phyloP scores from a whole-genome alignment of 2,113 vertebrate genomes.

The Cinclus mexicanus region DNA sequence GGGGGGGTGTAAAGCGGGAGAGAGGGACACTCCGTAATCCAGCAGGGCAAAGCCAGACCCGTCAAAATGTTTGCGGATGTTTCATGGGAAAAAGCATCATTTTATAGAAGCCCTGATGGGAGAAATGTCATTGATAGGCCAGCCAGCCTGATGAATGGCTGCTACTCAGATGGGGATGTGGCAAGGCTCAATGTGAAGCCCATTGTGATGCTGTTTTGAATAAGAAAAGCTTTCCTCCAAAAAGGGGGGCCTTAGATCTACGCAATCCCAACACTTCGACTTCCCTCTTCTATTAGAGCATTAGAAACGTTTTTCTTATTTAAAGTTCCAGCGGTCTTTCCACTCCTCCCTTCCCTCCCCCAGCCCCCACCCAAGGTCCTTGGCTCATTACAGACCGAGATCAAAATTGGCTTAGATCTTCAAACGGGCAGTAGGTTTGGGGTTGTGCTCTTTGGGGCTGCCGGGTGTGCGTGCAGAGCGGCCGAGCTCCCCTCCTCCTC shows the following conservation, averaged over 20 bases:
- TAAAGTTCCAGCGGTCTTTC: conserved; percentile 69
- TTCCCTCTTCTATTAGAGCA: conserved; percentile 94
- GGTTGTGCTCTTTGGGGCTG: conserved; percentile 52
- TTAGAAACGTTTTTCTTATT: conserved; percentile 93
- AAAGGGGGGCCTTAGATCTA: conserved; percentile 97
- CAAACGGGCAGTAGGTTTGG: conserved; percentile 35
- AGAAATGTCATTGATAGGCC: conserved; percentile 99
- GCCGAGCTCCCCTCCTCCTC: conserved; percentile 30
- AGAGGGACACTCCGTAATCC: conserved; percentile 91
- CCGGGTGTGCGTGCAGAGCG: conserved; percentile 13
- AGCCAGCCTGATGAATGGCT: conserved; percentile 99
- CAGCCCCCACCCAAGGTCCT: conserved; percentile 64
- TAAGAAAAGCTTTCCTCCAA: conserved; percentile 98
- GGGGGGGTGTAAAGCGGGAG: conserved; percentile 57
- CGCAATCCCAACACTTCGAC: conserved; percentile 95
- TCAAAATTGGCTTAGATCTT: conserved; percentile 77
- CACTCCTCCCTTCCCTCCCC: conserved; percentile 55
- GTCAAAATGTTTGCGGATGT: conserved; percentile 99
- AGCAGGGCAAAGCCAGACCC: conserved; percentile 95
- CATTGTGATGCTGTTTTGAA: conserved; percentile 99
- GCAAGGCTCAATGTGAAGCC: conserved; percentile 99
- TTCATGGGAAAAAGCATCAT: conserved; percentile 99
- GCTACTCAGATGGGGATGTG: conserved; percentile 99
- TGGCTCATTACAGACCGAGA: conserved; percentile 73
- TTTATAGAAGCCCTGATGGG: conserved; percentile 99